Evolutionary conservation across 2,888 invertebrate genomes (phyloP), one percentile per base, ranked within the genome.

Genomic region (Tetropium fuscum): DNA sequence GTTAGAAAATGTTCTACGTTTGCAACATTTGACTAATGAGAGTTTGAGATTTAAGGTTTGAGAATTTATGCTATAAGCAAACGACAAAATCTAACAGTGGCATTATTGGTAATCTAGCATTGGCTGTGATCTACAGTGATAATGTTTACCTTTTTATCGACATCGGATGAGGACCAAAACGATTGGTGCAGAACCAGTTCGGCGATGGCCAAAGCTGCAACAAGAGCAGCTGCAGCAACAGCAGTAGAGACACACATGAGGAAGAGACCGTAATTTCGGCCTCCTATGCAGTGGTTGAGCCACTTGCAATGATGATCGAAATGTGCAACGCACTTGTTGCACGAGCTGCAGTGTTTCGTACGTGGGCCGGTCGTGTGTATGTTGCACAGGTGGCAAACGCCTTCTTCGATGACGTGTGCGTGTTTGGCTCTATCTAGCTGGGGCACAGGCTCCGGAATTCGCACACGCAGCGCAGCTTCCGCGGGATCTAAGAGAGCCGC

Each of bases 221-320:
- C 90, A 66, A 89, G 85, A 58, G 89, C 77, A 10, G 92, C 87
- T 65, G 91, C 89, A 57, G 90, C 83, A 63, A 93, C 87, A 15
- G 94, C 94, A 48, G 93, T 91, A 57, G 88, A 85, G 53, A 95
- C 90, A 76, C 93, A 92, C 79, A 90, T 88, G 69, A 94, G 86
- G 81, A 95, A 95, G 19, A 90, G 88, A 36, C 85, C 87, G 85
- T 97, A 98, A 81, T 97, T 98, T 70, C 95, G 86, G 38, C 88
- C 88, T 5, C 98, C 98, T 62, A 98, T 89, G 84, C 98, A 98
- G 82, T 96, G 97, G 84, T 98, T 98, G 70, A 98, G 85, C 98
- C 98, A 98, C 86, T 97, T 96, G 86, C 98, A 98, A 82, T 98
- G 98, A 81, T 98, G 98, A 81, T 98, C 98, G 82, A 98, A 98